Percentiles rank a stretch among this genome's conserved stretches.
Evolutionary conservation across 2,888 invertebrate genomes (phyloP).

Genomic region (Nipponacmea schrenckii): DNA sequence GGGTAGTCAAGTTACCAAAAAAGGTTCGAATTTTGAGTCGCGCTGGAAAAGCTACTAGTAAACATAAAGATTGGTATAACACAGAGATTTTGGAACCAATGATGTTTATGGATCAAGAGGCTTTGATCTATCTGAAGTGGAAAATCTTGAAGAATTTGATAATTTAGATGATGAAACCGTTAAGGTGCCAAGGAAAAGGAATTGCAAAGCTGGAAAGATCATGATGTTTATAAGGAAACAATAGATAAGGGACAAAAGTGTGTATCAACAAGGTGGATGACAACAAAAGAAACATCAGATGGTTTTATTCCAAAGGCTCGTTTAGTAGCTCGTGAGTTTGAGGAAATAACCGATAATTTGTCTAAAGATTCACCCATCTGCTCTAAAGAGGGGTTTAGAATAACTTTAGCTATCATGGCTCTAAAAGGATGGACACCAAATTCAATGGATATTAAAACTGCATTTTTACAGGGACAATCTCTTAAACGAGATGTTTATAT

Average conservation of each 20-base stretch:
- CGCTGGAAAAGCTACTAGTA: slow-evolving; percentile 16
- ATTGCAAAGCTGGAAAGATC: slow-evolving; percentile 16
- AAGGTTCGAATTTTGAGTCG: slow-evolving; percentile 11
- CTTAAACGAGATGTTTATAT: slow-evolving; percentile 2
- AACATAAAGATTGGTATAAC: slow-evolving; percentile 19
- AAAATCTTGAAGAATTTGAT: slow-evolving; percentile 1
- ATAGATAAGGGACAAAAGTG: slow-evolving; percentile 14
- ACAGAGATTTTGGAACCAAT: slow-evolving; percentile 10
- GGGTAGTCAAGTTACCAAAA: background rate
- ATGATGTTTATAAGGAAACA: slow-evolving; percentile 16
- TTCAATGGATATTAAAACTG: slow-evolving; percentile 19
- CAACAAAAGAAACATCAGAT: slow-evolving; percentile 9
- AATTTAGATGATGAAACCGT: slow-evolving; percentile 5
- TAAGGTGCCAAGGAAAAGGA: slow-evolving; percentile 12
- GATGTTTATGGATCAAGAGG: slow-evolving; percentile 3
- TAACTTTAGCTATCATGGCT: slow-evolving; percentile 13
- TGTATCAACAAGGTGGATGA: slow-evolving; percentile 17
- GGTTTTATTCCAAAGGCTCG: slow-evolving; percentile 13
- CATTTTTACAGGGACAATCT: slow-evolving; percentile 15
- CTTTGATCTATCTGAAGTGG: slow-evolving; percentile 12
- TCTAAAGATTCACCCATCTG: slow-evolving; percentile 18
- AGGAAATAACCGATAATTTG: slow-evolving; percentile 13
- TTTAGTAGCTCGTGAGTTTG: slow-evolving; percentile 22
- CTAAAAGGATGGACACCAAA: slow-evolving; percentile 11
- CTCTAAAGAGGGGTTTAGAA: slow-evolving; percentile 14